Conservation (phyloP, 2,888 invertebrate species). For the Chrysotoxum bicinctum region DNA sequence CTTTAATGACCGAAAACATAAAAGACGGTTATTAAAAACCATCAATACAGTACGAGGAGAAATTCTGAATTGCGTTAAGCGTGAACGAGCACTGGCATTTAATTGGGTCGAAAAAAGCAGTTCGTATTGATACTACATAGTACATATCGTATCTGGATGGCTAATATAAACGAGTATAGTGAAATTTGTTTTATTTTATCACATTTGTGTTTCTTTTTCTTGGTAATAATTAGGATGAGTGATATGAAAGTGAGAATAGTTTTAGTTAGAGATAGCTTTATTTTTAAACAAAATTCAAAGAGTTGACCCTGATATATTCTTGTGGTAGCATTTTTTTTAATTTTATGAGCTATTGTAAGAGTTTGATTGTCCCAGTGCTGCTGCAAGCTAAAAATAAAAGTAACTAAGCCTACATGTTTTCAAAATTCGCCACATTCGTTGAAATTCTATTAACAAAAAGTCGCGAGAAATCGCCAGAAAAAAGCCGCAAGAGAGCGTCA, state of each 20-base stretch:
- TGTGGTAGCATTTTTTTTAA: no score
- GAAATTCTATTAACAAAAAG: no score
- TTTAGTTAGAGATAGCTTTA: background rate
- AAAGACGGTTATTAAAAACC: slow-evolving; percentile 34
- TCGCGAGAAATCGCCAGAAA: no score
- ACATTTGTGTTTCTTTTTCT: slow-evolving; percentile 7
- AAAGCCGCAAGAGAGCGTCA: no score
- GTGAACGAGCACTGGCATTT: slow-evolving; percentile 22
- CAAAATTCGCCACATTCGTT: no score
- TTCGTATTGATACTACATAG: background rate
- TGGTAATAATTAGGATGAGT: background rate
- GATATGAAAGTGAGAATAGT: slow-evolving; percentile 43
- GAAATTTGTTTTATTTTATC: slow-evolving; percentile 57
- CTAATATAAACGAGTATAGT: slow-evolving; percentile 52
- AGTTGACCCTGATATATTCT: background rate
- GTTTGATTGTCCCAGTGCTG: no score
- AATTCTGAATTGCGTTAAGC: slow-evolving; percentile 52
- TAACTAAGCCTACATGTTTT: no score
- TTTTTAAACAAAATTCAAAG: background rate
- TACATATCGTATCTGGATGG: slow-evolving; percentile 1
- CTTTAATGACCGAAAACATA: slow-evolving; percentile 8
- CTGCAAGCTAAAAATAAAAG: no score
- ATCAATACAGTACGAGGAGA: slow-evolving; percentile 44
- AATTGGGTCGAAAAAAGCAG: slow-evolving; percentile 63
- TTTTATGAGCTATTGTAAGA: no score